These are phyloP conservation scores for Dolichoris vasculosae DNA, from an alignment of 1,140 invertebrate species.

Conservation along the genomic window DNA sequence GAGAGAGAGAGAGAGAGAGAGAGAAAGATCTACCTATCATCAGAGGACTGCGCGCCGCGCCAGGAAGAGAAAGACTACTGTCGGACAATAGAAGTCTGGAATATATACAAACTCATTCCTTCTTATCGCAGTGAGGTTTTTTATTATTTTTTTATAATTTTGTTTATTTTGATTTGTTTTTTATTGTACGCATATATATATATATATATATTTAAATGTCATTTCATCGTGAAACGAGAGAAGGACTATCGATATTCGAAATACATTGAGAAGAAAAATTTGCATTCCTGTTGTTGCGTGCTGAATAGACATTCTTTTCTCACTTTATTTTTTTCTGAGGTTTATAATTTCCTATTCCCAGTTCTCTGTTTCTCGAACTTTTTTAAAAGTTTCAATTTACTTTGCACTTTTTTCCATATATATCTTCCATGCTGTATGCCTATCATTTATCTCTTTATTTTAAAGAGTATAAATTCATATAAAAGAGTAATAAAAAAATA, in stretches of 20 bases:
- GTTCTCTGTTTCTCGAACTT: not conserved
- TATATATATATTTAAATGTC: too few species aligned
- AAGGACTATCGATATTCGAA: not conserved
- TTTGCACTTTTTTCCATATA: slow-evolving; percentile 8
- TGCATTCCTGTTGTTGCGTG: not conserved
- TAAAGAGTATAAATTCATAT: not conserved
- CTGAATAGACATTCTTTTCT: not conserved
- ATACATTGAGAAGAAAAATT: not conserved
- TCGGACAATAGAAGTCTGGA: slow-evolving; percentile 23
- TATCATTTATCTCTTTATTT: not conserved
- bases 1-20: not conserved
- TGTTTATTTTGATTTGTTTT: not conserved
- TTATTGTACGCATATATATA: too few species aligned
- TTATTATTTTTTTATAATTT: slow-evolving; percentile 13
- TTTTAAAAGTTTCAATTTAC: slow-evolving; percentile 24
- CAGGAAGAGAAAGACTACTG: not conserved
- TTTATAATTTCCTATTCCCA: not conserved
- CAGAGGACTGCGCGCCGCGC: not conserved
- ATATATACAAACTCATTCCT: not conserved
- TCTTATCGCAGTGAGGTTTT: not conserved
- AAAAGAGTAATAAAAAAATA: not conserved
- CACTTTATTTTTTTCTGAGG: not conserved
- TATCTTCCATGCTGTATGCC: not conserved
- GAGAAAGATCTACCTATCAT: slow-evolving; percentile 10
- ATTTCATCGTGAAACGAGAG: too few species aligned